Conservation (phyloP, 30 jellyfish, hydroid and myxozoan genomes). For the Calvadosia cruxmelitensis region DNA sequence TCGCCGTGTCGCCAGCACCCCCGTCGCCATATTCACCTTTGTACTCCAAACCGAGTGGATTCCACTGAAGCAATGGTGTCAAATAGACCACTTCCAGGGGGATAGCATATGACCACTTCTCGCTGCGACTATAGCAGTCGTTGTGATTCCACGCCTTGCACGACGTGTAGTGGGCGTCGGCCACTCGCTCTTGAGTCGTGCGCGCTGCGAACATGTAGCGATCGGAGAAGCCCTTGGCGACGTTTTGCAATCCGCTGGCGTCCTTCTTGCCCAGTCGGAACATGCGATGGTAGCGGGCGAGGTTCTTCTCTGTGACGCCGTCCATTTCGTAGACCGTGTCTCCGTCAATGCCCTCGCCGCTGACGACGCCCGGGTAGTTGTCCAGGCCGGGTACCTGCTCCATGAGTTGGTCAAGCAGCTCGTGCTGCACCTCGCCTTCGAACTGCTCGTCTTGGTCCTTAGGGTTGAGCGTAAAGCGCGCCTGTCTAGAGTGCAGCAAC, state of each 20-base stretch:
- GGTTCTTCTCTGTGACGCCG: constrained; percentile 15
- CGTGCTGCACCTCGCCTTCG: not conserved
- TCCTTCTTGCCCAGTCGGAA: constrained; percentile 45
- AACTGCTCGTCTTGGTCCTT: not conserved
- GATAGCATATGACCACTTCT: constrained; percentile 94
- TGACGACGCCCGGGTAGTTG: not conserved
- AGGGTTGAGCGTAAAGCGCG: constrained; percentile 13
- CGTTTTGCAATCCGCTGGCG: constrained; percentile 66
- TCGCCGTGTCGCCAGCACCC: constrained; percentile 37
- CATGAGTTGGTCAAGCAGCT: constrained; percentile 16
- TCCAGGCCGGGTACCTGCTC: constrained; percentile 23
- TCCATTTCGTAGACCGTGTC: not conserved
- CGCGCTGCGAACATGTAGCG: constrained; percentile 64
- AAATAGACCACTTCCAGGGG: constrained; percentile 78
- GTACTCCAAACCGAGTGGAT: constrained; percentile 56
- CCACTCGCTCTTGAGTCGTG: constrained; percentile 66
- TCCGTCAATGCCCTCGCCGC: constrained; percentile 21
- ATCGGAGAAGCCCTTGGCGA: constrained; percentile 65
- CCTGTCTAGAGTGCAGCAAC: constrained; percentile 6
- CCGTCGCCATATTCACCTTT: constrained; percentile 41
- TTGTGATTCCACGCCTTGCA: constrained; percentile 13
- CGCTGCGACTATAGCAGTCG: constrained; percentile 19
- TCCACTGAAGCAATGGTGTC: constrained; percentile 86
- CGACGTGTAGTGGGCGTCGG: constrained; percentile 10
- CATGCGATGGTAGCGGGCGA: constrained; percentile 43